Base-by-base conservation (phyloP, 2,113 vertebrate species). In the Amphilophus citrinellus region DNA sequence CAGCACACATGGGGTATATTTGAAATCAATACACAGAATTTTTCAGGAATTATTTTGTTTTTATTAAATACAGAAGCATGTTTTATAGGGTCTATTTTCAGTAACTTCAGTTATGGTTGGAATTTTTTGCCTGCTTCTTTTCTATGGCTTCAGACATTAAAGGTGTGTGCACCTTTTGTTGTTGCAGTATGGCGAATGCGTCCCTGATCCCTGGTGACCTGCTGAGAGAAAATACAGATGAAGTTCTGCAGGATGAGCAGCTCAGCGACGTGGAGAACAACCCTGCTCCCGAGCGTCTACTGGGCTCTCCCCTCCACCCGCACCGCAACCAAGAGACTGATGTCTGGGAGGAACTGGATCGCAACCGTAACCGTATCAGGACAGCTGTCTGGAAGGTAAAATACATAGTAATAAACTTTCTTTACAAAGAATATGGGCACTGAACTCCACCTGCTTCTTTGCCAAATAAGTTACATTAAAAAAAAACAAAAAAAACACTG, bases 341-440 rank as follows among this genome's bases (percentile, higher is more conserved):
- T 27, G 97, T 98, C 78, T 99, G 98, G 98, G 98, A 99, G 94
- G 98, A 99, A 94, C 96, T 98, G 95, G 98, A 99, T 93, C 97
- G 96, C 60, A 99, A 99, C 91, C 97, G 97, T 15, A 99, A 99
- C 89, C 97, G 96, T 87, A 96, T 98, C 91, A 96, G 97, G 86
- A 94, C 96, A 3, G 94, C 96, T 6, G 91, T 96, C 39, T 97
- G 96, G 96, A 99, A 99, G 97, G 98, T 98, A 80, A 18, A 59
- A 27, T 1, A 3, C 61, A 47, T 0, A 35, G 11, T 15, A 53
- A 62, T 11, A n/a, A 32, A 27, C 30, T 13, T 14, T 56, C 11
- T 32, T 30, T 27, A 32, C 18, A 27, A 5, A 39, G 59, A 24
- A 59, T 50, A 30, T 71, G 30, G 30, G 17, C 39, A 39, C 15